Percentiles rank a stretch among this genome's conserved stretches.
Conservation (phyloP, 2,797 vertebrate species). For the Silurus aristotelis region DNA sequence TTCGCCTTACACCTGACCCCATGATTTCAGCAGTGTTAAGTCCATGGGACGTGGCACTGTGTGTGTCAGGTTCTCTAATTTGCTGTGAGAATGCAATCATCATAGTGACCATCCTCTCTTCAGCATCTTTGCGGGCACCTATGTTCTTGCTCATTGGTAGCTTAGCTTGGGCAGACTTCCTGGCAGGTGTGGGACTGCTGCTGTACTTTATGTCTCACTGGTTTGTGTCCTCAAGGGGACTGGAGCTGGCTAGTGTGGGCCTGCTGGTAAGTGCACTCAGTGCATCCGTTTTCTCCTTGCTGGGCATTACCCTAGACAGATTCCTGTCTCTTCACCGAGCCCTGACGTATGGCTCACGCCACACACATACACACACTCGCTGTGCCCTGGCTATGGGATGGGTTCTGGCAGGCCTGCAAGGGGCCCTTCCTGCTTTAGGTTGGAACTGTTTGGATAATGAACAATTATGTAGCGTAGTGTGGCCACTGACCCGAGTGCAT, state of each 20-base stretch:
- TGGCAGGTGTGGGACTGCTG: slow-evolving; percentile 86
- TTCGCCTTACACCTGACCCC: slow-evolving; percentile 53
- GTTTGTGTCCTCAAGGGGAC: slow-evolving; percentile 72
- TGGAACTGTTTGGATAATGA: slow-evolving; percentile 86
- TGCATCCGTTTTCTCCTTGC: slow-evolving; percentile 86
- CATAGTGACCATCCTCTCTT: slow-evolving; percentile 86
- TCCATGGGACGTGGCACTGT: slow-evolving; percentile 87
- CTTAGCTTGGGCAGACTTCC: slow-evolving; percentile 86
- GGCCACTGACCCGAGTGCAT: slow-evolving; percentile 84
- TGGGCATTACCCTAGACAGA: slow-evolving; percentile 90
- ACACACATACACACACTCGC: slow-evolving; percentile 81
- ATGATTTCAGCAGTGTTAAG: slow-evolving; percentile 69
- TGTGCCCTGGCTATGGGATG: slow-evolving; percentile 85
- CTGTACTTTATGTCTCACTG: slow-evolving; percentile 86
- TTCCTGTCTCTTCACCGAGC: slow-evolving; percentile 91
- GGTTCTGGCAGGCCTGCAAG: slow-evolving; percentile 78
- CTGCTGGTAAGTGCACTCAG: slow-evolving; percentile 86
- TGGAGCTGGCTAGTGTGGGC: slow-evolving; percentile 83
- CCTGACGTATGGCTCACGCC: slow-evolving; percentile 87
- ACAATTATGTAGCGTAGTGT: slow-evolving; percentile 80
- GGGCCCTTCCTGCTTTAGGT: slow-evolving; percentile 84
- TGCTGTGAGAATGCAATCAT: slow-evolving; percentile 89
- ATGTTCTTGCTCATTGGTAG: slow-evolving; percentile 91
- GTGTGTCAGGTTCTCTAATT: slow-evolving; percentile 87
- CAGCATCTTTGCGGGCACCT: slow-evolving; percentile 82